Percentiles rank a stretch among this genome's conserved stretches.
phyloP scores from a whole-genome alignment of 1,140 invertebrate species.

The Drosophila prosaltans region DNA sequence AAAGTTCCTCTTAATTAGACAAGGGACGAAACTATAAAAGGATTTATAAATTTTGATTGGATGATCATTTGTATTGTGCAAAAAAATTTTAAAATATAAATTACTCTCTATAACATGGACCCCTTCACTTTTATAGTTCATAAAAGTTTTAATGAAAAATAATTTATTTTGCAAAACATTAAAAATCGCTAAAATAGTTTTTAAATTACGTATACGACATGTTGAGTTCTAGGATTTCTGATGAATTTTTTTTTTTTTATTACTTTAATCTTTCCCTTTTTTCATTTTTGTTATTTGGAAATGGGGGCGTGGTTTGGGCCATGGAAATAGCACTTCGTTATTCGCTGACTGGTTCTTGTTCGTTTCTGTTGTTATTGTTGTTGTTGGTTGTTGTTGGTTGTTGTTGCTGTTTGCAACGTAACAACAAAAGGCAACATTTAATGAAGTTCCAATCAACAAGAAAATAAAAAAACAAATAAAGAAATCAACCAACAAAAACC shows the following conservation, averaged over 20 bases:
- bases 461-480: slow-evolving; percentile 65
- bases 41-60: no score
- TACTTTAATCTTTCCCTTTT: background rate
- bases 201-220: slow-evolving; percentile 54
- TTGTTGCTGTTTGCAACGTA: slow-evolving; percentile 15
- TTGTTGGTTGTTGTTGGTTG: slow-evolving; percentile 16
- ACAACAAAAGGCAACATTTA: slow-evolving; percentile 64
- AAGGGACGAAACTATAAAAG: no score
- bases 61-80: no score
- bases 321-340: slow-evolving; percentile 42
- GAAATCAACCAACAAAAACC: slow-evolving; percentile 53
- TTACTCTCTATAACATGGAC: no score
- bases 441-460: slow-evolving; percentile 66
- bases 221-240: background rate
- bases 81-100: no score
- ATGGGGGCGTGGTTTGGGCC: slow-evolving; percentile 32
- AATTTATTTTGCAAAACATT: background rate
- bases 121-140: no score
- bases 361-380: slow-evolving; percentile 26
- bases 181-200: background rate
- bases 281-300: slow-evolving; percentile 4
- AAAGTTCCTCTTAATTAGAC: no score
- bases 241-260: background rate
- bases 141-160: background rate
- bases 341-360: background rate